Base-by-base conservation (phyloP, 92 coral and sea anemone species). In the Desmophyllum pertusum region DNA sequence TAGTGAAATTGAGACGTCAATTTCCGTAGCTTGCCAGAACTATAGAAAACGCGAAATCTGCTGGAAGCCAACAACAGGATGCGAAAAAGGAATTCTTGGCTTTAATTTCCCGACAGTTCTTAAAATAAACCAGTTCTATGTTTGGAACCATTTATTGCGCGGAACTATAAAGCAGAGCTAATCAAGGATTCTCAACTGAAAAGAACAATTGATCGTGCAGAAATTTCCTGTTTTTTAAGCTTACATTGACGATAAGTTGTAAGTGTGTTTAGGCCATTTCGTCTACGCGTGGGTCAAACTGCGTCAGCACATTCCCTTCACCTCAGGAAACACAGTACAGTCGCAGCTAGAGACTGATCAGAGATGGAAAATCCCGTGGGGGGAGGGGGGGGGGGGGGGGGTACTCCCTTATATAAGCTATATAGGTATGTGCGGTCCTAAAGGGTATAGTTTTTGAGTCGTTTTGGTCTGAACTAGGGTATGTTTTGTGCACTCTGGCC, bases 311-410 rank as follows among this genome's bases (percentile, higher is more conserved):
- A n/a, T 61, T 55, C 70, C 0, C 0, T n/a, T 77, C 70, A 39
- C 81, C 35, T 77, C 70, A 77, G 81, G 81, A 77, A 77, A 61
- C 81, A 19, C 70, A 53, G 53, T 48, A 17, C 19, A 50, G 43
- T 33, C 79, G 37, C 79, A 75, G 79, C 79, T 6, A 75, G 79
- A 75, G 33, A n/a, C n/a, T n/a, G 25, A 27, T 14, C 27, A n/a
- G 15, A 33, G 65, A 45, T 14, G 30, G 55, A n/a, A n/a, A n/a
- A n/a, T n/a, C n/a, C n/a, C n/a, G n/a, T n/a, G n/a, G n/a, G n/a
- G n/a, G n/a, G n/a, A n/a, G n/a, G n/a, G n/a, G n/a, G n/a, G n/a
- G n/a, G n/a, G n/a, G n/a, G n/a, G n/a, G n/a, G n/a, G n/a, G n/a
- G n/a, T n/a, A n/a, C n/a, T n/a, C n/a, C n/a, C n/a, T n/a, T n/a